phyloP scores from a whole-genome alignment of 2,888 invertebrate genomes.

The Drosophila mimetica region DNA sequence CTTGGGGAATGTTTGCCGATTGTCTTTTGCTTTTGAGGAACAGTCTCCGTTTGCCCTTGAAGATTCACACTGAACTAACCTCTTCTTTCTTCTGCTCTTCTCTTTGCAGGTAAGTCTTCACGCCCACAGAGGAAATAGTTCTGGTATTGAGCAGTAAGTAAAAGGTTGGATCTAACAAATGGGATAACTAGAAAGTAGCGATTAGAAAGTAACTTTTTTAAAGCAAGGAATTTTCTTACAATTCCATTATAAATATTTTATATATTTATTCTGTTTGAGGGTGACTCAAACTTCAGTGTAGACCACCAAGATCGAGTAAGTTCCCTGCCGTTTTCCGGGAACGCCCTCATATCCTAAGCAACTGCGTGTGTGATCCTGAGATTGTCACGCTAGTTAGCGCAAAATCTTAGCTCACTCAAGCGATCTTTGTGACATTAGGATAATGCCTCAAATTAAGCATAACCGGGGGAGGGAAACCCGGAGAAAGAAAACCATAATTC shows the following conservation, averaged over 20 bases:
- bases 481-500: conserved; percentile 45
- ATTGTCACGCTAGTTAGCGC: conserved; percentile 61
- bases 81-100: background rate
- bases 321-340: conserved; percentile 2
- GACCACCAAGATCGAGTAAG: background rate
- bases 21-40: conserved; percentile 19
- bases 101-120: conserved; percentile 29
- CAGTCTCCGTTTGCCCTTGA: conserved; percentile 22
- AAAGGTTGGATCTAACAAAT: background rate
- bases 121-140: background rate
- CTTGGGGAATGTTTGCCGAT: conserved; percentile 18
- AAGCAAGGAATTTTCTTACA: too few species aligned
- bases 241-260: too few species aligned
- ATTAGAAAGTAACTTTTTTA: too few species aligned
- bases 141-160: background rate
- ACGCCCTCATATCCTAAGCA: background rate
- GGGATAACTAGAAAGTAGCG: too few species aligned
- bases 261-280: too few species aligned
- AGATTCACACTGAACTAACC: conserved; percentile 7
- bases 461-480: conserved; percentile 16
- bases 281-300: background rate
- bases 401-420: conserved; percentile 10
- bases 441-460: conserved; percentile 59
- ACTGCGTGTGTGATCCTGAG: conserved; percentile 62
- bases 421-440: conserved; percentile 48